These are phyloP conservation scores for Agriotes lineatus DNA, from an alignment of 2,888 invertebrate genomes.

Conservation along the genomic window DNA sequence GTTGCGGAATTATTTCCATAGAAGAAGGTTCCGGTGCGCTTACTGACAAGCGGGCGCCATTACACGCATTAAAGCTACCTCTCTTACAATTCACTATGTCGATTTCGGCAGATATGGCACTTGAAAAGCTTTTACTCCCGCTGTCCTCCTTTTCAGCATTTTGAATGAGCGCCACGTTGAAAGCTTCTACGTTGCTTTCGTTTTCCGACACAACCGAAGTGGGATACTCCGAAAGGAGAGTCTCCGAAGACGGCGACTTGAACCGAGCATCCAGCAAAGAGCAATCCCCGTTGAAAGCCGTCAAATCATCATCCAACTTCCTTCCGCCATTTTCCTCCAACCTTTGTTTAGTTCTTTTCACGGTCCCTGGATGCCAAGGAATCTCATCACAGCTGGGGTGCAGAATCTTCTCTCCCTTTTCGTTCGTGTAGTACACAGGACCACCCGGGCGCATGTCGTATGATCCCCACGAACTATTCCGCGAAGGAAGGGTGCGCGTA, in stretches of 20 bases:
- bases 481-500: constrained; percentile 73
- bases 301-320: constrained; percentile 37
- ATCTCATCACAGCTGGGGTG: constrained; percentile 57
- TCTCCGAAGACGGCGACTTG: constrained; percentile 63
- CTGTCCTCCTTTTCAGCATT: constrained; percentile 46
- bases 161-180: constrained; percentile 55
- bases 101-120: constrained; percentile 74
- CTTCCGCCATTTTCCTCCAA: constrained; percentile 71
- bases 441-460: constrained; percentile 72
- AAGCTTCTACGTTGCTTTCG: constrained; percentile 53
- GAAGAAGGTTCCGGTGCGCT: constrained; percentile 74
- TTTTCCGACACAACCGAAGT: constrained; percentile 32
- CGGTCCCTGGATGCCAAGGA: constrained; percentile 78
- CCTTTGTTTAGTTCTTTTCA: constrained; percentile 78
- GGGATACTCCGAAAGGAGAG: constrained; percentile 54
- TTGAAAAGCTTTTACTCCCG: constrained; percentile 60
- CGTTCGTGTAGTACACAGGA: constrained; percentile 58
- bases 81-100: constrained; percentile 64
- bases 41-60: constrained; percentile 69
- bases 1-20: constrained; percentile 59
- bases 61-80: constrained; percentile 24
- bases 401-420: constrained; percentile 57
- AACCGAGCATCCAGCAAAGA: constrained; percentile 45
- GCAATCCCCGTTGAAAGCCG: constrained; percentile 9
- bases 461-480: constrained; percentile 81